Percentiles rank a stretch among this genome's conserved stretches.
phyloP scores from a whole-genome alignment of 1,140 invertebrate species.

The Drosophila mojavensis region DNA sequence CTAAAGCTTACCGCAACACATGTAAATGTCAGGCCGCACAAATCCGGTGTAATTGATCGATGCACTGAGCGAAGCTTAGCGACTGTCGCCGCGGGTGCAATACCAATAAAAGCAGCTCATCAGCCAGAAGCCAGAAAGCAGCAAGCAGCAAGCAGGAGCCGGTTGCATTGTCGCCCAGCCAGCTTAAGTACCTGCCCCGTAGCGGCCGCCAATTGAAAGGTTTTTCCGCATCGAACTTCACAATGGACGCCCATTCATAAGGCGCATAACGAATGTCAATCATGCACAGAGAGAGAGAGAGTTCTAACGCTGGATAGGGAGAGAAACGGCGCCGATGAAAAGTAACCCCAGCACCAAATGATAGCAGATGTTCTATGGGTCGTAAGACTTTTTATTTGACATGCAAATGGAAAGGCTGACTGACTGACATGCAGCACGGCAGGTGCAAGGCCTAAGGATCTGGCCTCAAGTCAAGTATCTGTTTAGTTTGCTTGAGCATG shows the following conservation, averaged over 20 bases:
- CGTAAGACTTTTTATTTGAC: conserved; percentile 53
- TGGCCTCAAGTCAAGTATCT: conserved; percentile 55
- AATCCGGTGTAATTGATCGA: conserved; percentile 79
- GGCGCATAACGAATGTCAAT: conserved; percentile 63
- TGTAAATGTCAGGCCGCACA: conserved; percentile 72
- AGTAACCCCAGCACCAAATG: conserved; percentile 58
- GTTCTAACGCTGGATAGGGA: not conserved
- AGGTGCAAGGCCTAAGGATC: conserved; percentile 58
- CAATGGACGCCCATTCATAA: conserved; percentile 78
- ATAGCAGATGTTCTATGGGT: conserved; percentile 75
- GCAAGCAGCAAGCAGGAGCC: conserved; percentile 18
- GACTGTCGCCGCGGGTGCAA: conserved; percentile 79
- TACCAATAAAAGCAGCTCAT: conserved; percentile 56
- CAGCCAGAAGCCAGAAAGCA: conserved; percentile 14
- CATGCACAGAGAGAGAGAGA: conserved; percentile 30
- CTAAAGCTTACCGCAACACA: conserved; percentile 74
- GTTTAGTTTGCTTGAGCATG: conserved; percentile 22
- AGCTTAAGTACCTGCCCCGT: conserved; percentile 72
- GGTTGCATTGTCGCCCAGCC: conserved; percentile 50
- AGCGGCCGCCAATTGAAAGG: conserved; percentile 31
- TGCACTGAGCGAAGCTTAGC: conserved; percentile 71
- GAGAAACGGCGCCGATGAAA: conserved; percentile 23
- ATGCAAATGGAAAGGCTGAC: conserved; percentile 66
- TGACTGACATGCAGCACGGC: conserved; percentile 46
- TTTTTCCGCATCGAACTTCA: conserved; percentile 53